A percentile compares a stretch with the other conserved stretches of the same genome.
Conservation (phyloP, 2,113 vertebrate species). For the Propithecus coquereli region DNA sequence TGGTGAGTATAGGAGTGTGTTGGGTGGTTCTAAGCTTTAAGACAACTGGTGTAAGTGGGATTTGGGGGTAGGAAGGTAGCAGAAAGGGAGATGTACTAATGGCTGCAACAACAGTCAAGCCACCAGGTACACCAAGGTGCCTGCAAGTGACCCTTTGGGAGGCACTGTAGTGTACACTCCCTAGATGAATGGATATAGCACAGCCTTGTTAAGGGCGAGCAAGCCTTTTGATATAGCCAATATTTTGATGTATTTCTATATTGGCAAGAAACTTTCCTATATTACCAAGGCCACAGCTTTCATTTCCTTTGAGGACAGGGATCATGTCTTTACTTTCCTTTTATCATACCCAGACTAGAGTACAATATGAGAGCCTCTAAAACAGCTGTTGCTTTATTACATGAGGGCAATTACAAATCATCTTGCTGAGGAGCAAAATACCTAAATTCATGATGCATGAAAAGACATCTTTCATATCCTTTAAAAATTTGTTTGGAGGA, state of each 20-base stretch:
- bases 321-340: background rate
- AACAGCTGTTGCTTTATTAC: background rate
- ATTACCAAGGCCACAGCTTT: background rate
- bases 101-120: background rate
- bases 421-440: background rate
- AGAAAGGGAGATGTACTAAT: background rate
- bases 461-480: background rate
- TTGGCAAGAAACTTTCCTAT: background rate
- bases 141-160: background rate
- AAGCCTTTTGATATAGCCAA: background rate
- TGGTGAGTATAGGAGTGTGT: too few species aligned
- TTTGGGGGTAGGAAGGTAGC: background rate
- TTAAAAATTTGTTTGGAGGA: conserved; percentile 26
- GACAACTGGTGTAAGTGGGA: background rate
- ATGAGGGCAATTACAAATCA: background rate
- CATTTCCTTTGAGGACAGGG: background rate
- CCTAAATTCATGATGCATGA: background rate
- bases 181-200: background rate
- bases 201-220: background rate
- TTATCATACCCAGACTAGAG: background rate
- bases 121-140: background rate
- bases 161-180: background rate
- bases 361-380: background rate
- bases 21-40: background rate
- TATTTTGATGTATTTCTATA: background rate